phyloP scores from a whole-genome alignment of 30 jellyfish, hydroid and myxozoan genomes.

The Turritopsis rubra region DNA sequence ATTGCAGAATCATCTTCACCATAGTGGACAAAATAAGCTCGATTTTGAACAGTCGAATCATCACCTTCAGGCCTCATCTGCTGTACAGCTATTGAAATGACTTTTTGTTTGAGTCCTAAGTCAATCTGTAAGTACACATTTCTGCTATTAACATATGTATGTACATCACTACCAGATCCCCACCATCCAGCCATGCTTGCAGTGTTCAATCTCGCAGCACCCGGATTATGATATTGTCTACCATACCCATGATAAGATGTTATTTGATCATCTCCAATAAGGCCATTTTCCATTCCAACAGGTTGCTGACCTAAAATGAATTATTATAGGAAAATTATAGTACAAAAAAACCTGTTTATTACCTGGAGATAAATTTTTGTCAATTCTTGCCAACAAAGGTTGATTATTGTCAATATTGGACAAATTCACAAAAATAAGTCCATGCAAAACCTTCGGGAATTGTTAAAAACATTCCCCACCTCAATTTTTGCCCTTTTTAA shows the following conservation, averaged over 20 bases:
- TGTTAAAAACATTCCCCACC: no score
- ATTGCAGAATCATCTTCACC: background rate
- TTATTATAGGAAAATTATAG: no score
- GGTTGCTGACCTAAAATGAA: background rate
- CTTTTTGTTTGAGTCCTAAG: background rate
- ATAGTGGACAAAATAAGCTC: background rate
- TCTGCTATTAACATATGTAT: background rate
- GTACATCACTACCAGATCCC: background rate
- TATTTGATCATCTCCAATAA: background rate
- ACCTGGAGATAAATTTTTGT: no score
- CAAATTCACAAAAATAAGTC: no score
- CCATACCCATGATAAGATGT: background rate
- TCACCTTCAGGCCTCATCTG: background rate
- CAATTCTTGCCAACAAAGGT: no score
- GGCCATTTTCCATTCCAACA: conserved; percentile 1
- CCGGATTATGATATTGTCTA: background rate
- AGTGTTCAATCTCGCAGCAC: no score
- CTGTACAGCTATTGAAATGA: background rate
- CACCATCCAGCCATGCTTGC: background rate
- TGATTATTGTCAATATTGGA: no score
- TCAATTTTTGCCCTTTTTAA: no score
- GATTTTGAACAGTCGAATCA: background rate
- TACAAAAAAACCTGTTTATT: no score
- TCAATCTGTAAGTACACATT: background rate
- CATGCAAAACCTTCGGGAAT: no score